Percentiles rank a stretch among this genome's conserved stretches.
These are phyloP conservation scores for Callosobruchus maculatus DNA, from an alignment of 2,888 invertebrate genomes.

Conservation along the genomic window DNA sequence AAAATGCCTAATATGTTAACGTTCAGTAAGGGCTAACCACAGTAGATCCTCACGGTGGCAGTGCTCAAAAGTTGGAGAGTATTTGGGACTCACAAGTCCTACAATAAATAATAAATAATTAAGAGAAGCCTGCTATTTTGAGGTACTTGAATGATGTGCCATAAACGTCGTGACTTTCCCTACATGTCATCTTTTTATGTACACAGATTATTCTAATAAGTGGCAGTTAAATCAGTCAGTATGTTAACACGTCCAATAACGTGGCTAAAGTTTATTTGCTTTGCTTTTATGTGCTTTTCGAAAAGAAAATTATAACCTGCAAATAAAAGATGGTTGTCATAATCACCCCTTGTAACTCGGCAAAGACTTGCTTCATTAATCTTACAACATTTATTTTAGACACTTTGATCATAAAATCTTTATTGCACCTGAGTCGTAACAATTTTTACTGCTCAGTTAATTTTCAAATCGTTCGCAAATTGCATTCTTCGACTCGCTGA, in stretches of 20 bases:
- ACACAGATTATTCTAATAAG: not conserved
- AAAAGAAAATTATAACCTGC: not conserved
- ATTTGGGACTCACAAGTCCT: too few species aligned
- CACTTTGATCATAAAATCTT: not conserved
- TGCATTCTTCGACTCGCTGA: not conserved
- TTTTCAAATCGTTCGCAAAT: not conserved
- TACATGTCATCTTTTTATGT: not conserved
- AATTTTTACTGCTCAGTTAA: not conserved
- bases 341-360: not conserved
- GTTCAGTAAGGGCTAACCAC: too few species aligned
- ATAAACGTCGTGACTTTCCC: not conserved
- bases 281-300: not conserved
- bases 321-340: not conserved
- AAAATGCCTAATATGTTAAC: too few species aligned
- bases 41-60: too few species aligned
- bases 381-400: not conserved
- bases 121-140: not conserved
- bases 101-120: too few species aligned
- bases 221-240: not conserved
- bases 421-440: not conserved
- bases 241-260: not conserved
- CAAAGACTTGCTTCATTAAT: not conserved
- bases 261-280: not conserved
- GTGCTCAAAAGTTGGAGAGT: too few species aligned
- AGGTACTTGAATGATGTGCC: not conserved